Evolutionary conservation across 2,888 invertebrate species (phyloP), one percentile per base, ranked within the genome.

Genomic region (Chorisops tibialis): DNA sequence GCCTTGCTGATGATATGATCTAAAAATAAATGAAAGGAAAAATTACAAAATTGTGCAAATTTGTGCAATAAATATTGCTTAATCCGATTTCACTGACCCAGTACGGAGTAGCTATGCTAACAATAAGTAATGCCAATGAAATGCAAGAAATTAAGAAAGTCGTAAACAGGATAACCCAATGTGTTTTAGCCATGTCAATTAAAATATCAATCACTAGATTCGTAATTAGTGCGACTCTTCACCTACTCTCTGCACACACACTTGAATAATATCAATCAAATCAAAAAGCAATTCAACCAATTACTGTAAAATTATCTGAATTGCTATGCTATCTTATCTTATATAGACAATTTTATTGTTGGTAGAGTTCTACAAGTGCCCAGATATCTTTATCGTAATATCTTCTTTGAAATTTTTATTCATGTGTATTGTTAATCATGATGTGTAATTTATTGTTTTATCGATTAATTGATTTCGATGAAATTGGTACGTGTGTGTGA

Each of bases 101-200:
- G 63, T 70, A 63, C 14, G 68, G 62, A n/a, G 70, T 69, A 11
- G 65, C 62, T 30, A 71, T 64, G 48, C 70, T 62, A 41, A 69
- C 61, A 4, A 69, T 60, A n/a, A 68, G 67, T 16, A 67, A 59
- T 37, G 67, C 61, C 19, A 67, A 66, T 16, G 71, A 65, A 30
- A 68, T 5, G 12, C 65, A 61, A 1, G 71, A 71, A 9, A 68
- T 39, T 19, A 67, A 2, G 21, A 68, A 68, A 21, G 67, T 68
- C 30, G 63, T 41, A 43, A 69, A 63, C 39, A 71, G 59, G 39
- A 69, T 61, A 21, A 61, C 63, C 64, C 69, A 67, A 49, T 68
- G 67, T 30, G 66, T 68, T 50, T 67, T 70, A n/a, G 65, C 66
- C 67, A 68, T 68, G 63, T 48, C 21, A 14, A 14, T 50, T 14